These are phyloP conservation scores for Crocidura indochinensis DNA, from an alignment of 2,797 vertebrate genomes.

Conservation along the genomic window DNA sequence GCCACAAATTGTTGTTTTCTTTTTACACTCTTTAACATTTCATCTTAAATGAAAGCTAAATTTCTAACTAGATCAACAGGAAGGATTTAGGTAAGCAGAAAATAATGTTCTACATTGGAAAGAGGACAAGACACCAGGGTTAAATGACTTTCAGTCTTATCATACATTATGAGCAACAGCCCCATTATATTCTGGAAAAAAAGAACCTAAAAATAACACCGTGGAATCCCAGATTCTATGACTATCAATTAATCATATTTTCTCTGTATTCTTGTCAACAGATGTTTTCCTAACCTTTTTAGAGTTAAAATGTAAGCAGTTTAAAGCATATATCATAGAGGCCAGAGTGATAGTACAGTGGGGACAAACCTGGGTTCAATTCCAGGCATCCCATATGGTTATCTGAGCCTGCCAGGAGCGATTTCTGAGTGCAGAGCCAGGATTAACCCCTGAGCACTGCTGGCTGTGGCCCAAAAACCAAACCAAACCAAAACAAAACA, in stretches of 20 bases:
- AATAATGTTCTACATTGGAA: conserved; percentile 58
- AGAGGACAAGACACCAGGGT: conserved; percentile 40
- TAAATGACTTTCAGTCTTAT: conserved; percentile 44
- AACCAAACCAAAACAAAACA: too few relatives aligned
- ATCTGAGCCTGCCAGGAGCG: too few relatives aligned
- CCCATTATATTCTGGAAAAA: conserved; percentile 67
- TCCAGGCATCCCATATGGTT: too few relatives aligned
- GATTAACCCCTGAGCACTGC: too few relatives aligned
- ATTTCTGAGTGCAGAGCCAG: too few relatives aligned
- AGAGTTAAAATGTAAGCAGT: neutral
- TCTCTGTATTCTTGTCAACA: conserved; percentile 29
- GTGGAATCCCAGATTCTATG: conserved; percentile 25
- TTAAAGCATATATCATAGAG: neutral
- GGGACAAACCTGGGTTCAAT: too few relatives aligned
- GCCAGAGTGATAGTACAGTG: too few relatives aligned
- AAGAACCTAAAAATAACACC: conserved; percentile 71
- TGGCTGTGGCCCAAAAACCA: too few relatives aligned
- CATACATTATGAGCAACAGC: neutral
- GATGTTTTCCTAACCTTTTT: conserved; percentile 46
- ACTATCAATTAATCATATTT: conserved; percentile 27
- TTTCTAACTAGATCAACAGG: conserved; percentile 55
- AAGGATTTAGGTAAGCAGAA: conserved; percentile 74
- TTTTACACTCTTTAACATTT: neutral
- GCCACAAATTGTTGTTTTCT: conserved; percentile 44
- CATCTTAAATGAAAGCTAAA: conserved; percentile 60